Evolutionary conservation across 2,888 invertebrate genomes (phyloP).

Genomic region (Tiphia femorata): DNA sequence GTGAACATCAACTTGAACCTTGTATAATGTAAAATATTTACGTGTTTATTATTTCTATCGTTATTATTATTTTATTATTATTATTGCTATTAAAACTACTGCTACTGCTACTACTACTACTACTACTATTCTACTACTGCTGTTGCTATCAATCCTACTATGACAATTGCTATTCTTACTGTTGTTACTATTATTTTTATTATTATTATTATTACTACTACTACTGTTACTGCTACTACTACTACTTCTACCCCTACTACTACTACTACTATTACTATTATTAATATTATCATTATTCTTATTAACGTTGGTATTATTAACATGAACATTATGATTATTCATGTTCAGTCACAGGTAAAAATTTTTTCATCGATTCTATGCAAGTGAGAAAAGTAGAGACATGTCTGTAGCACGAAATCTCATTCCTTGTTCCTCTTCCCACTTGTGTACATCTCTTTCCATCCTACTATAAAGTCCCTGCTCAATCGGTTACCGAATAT

Average conservation of each 20-base stretch:
- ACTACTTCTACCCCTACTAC: neutral
- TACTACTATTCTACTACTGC: neutral
- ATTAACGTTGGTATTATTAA: too few species aligned
- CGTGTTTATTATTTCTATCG: too few species aligned
- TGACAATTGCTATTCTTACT: neutral
- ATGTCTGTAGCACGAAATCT: conserved; percentile 41
- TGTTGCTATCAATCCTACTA: neutral
- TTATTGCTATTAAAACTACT: neutral
- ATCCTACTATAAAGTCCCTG: too few species aligned
- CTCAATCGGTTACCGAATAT: too few species aligned
- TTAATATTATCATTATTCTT: conserved; percentile 16
- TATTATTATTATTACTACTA: neutral
- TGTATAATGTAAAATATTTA: too few species aligned
- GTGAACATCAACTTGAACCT: too few species aligned
- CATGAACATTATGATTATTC: conserved; percentile 42
- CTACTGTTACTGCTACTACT: conserved; percentile 3
- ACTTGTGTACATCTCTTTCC: too few species aligned
- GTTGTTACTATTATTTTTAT: neutral
- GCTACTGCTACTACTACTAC: neutral
- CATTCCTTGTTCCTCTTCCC: too few species aligned
- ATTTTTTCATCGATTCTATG: conserved; percentile 10
- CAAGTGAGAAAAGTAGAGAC: too few species aligned
- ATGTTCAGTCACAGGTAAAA: too few species aligned
- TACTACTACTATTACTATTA: conserved; percentile 13
- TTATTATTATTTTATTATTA: conserved; percentile 1